These are phyloP conservation scores for Andrena praecox DNA, from an alignment of 2,888 invertebrate genomes.

Conservation along the genomic window DNA sequence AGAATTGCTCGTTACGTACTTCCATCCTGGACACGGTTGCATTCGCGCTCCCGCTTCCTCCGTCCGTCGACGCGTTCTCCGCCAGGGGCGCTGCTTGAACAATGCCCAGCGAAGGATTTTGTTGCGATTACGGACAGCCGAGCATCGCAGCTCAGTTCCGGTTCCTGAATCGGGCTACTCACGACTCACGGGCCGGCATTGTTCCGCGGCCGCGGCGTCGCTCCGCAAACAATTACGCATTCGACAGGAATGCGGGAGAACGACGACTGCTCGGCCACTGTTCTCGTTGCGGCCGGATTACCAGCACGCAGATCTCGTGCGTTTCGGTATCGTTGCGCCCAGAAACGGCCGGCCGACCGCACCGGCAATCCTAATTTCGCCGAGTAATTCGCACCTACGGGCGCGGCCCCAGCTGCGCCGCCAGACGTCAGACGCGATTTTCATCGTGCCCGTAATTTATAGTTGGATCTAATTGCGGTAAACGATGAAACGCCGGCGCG, in stretches of 20 bases:
- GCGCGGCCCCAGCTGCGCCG: slow-evolving; percentile 15
- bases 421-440: slow-evolving; percentile 44
- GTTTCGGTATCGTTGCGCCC: slow-evolving; percentile 51
- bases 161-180: slow-evolving; percentile 18
- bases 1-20: neutral
- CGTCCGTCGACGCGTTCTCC: neutral
- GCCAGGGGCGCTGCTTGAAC: neutral
- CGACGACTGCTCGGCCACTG: slow-evolving; percentile 32
- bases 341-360: slow-evolving; percentile 52
- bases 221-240: slow-evolving; percentile 56
- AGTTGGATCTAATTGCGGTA: slow-evolving; percentile 29
- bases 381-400: slow-evolving; percentile 54
- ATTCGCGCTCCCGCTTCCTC: neutral
- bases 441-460: slow-evolving; percentile 35
- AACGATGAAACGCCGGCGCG: neutral
- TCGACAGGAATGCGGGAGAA: slow-evolving; percentile 46
- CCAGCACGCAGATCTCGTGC: slow-evolving; percentile 42
- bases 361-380: slow-evolving; percentile 51
- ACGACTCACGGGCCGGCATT: slow-evolving; percentile 30
- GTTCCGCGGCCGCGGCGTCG: slow-evolving; percentile 40
- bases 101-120: slow-evolving; percentile 30
- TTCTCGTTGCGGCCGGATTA: slow-evolving; percentile 48
- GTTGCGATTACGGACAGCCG: slow-evolving; percentile 33
- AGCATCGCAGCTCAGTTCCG: slow-evolving; percentile 4
- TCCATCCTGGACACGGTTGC: neutral